A percentile compares a stretch with the other conserved stretches of the same genome.
Conservation (phyloP, 2,113 vertebrate genomes). For the Bombycilla garrulus region DNA sequence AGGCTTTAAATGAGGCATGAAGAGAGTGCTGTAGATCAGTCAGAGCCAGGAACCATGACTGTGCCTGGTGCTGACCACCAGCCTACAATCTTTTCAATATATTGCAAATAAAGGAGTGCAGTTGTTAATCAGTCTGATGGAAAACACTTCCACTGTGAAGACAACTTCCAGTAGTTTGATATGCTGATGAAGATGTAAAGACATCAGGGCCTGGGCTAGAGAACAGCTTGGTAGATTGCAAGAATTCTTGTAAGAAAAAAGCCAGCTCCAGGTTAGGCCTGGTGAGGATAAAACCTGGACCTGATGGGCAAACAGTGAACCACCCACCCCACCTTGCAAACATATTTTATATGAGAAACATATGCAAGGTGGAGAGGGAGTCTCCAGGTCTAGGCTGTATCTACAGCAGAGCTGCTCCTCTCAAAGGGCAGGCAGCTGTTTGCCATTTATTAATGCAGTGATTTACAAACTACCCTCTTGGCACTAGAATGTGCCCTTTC, state of each 20-base stretch:
- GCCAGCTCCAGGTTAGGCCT: not conserved
- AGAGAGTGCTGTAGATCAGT: not conserved
- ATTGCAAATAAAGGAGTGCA: not conserved
- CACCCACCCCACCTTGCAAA: not conserved
- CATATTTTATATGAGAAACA: not conserved
- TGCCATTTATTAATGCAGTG: not conserved
- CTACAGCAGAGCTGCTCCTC: not conserved
- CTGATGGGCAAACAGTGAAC: not conserved
- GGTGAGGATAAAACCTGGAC: not conserved
- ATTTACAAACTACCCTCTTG: not conserved
- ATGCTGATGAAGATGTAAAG: not conserved
- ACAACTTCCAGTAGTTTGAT: not conserved
- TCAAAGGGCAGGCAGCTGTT: not conserved
- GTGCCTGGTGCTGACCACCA: not conserved
- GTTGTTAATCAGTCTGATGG: not conserved
- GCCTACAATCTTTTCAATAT: not conserved
- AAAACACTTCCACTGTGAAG: not conserved
- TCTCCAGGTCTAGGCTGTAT: not conserved
- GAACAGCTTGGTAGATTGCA: not conserved
- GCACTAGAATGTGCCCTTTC: not conserved
- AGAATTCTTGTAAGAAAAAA: not conserved
- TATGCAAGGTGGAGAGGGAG: not conserved
- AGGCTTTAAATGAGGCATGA: not conserved
- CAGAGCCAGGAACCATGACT: not conserved
- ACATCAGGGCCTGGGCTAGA: not conserved